These are phyloP conservation scores for Tetramorium simillimum DNA, from an alignment of 1,140 invertebrate genomes.

Conservation along the genomic window DNA sequence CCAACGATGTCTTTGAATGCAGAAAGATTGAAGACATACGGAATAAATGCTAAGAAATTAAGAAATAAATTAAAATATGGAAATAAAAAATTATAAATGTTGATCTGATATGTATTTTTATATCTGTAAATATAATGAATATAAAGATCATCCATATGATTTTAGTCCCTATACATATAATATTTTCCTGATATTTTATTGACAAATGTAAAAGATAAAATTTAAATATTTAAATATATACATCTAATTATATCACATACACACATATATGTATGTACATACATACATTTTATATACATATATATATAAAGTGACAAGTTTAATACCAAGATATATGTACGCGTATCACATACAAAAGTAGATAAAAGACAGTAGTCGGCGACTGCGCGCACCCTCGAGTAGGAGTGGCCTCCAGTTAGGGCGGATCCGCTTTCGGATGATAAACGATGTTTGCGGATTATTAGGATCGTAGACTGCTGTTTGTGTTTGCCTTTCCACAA, in stretches of 20 bases:
- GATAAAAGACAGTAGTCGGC: constrained; percentile 10
- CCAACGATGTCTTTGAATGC: constrained; percentile 87
- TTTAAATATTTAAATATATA: too few species aligned
- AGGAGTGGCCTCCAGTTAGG: constrained; percentile 61
- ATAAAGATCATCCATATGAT: not conserved
- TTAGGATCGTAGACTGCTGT: constrained; percentile 69
- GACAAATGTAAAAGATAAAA: not conserved
- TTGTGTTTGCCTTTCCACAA: constrained; percentile 76
- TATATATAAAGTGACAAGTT: not conserved
- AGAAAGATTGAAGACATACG: constrained; percentile 94
- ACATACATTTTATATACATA: not conserved
- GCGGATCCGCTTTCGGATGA: constrained; percentile 74
- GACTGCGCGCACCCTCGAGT: constrained; percentile 57
- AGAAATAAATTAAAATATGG: constrained; percentile 89
- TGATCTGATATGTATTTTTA: constrained; percentile 39
- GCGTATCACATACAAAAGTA: not conserved
- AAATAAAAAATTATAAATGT: constrained; percentile 74
- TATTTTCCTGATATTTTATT: not conserved
- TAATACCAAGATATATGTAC: not conserved
- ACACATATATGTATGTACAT: not conserved
- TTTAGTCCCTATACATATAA: not conserved
- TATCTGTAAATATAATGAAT: constrained; percentile 34
- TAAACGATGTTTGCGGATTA: constrained; percentile 83
- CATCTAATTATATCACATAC: not conserved
- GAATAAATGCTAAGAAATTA: constrained; percentile 96